Percentiles rank a stretch among this genome's conserved stretches.
These are phyloP conservation scores for Machimus atricapillus DNA, from an alignment of 2,888 invertebrate species.

Conservation along the genomic window DNA sequence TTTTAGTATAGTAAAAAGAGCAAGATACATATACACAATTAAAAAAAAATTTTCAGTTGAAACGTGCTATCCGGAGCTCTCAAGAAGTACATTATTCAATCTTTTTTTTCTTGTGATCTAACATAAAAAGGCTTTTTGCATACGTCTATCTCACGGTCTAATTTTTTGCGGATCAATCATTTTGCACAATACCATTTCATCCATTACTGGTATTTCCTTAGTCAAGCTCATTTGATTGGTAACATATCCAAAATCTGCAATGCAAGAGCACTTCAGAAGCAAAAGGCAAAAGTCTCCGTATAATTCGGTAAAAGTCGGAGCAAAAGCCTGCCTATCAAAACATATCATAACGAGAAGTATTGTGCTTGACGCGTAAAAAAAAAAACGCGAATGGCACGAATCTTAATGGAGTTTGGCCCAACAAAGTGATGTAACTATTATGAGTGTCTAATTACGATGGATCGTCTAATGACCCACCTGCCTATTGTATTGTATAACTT, in stretches of 20 bases:
- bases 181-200: background rate
- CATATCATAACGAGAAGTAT: background rate
- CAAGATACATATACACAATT: background rate
- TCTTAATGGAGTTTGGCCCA: background rate
- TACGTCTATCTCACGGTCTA: background rate
- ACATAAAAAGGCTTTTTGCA: background rate
- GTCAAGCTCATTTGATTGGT: background rate
- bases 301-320: background rate
- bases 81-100: background rate
- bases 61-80: background rate
- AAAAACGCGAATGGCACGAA: background rate
- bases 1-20: background rate
- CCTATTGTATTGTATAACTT: background rate
- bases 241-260: background rate
- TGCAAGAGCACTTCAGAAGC: background rate
- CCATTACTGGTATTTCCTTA: background rate
- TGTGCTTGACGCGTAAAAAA: background rate
- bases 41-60: background rate
- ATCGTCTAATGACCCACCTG: constrained; percentile 3
- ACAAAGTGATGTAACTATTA: background rate
- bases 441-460: background rate
- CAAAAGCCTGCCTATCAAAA: background rate
- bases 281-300: background rate
- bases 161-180: background rate
- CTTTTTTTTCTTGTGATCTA: background rate